Conservation (phyloP, 2,888 invertebrate genomes). For the Eueremaeus valkanovi region DNA sequence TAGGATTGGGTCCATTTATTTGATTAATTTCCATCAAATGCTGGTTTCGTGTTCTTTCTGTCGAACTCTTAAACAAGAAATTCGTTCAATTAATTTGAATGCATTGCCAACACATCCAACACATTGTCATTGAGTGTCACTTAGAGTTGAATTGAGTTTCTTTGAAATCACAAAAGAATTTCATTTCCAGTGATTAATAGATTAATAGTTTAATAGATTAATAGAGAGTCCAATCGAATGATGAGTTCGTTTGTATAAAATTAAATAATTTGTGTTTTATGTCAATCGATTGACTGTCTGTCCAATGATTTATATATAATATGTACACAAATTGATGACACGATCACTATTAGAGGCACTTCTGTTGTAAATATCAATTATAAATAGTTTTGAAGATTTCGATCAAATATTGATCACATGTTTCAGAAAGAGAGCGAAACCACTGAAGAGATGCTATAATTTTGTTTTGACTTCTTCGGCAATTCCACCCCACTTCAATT, state of each 20-base stretch:
- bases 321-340: not conserved
- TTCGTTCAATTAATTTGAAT: not conserved
- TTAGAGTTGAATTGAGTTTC: not conserved
- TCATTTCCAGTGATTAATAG: not conserved
- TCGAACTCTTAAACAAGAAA: not conserved
- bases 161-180: not conserved
- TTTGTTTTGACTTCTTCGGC: slow-evolving; percentile 81
- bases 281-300: slow-evolving; percentile 26
- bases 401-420: slow-evolving; percentile 12
- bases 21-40: not conserved
- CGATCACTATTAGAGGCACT: slow-evolving; percentile 14
- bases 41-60: not conserved
- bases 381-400: not conserved
- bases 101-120: not conserved
- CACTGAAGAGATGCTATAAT: slow-evolving; percentile 47
- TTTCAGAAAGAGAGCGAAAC: not conserved
- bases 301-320: slow-evolving; percentile 21
- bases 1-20: not conserved
- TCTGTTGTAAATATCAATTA: slow-evolving; percentile 26
- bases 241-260: slow-evolving; percentile 25
- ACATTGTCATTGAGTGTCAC: not conserved
- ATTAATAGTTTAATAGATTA: not conserved
- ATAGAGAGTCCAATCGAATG: not conserved
- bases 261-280: slow-evolving; percentile 29
- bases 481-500: slow-evolving; percentile 89